A percentile compares a stretch with the other conserved stretches of the same genome.
Conservation (phyloP, 37 sponge, comb jelly and placozoan genomes). For the Tethya wilhelma region DNA sequence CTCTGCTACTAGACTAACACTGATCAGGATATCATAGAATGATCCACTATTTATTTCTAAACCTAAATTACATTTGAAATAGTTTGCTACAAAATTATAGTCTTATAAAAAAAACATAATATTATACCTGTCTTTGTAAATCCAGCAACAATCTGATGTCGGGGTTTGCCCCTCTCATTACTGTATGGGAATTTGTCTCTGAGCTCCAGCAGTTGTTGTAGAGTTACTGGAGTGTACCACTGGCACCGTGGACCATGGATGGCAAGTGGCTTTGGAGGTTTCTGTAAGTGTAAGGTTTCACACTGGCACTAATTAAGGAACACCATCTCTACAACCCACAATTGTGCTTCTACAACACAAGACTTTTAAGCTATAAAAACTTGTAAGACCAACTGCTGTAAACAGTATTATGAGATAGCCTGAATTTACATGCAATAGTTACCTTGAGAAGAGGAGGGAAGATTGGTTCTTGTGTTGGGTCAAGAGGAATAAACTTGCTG, state of each 20-base stretch:
- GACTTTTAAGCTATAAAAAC: no score
- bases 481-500: slow-evolving; percentile 68
- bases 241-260: slow-evolving; percentile 54
- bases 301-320: no score
- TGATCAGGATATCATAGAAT: slow-evolving; percentile 70
- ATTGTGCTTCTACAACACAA: background rate
- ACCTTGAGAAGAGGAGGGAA: slow-evolving; percentile 87
- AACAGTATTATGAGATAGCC: no score
- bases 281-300: no score
- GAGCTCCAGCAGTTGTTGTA: slow-evolving; percentile 67
- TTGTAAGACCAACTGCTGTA: no score
- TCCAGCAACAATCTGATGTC: slow-evolving; percentile 66
- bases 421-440: no score
- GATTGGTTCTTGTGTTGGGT: slow-evolving; percentile 84
- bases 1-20: slow-evolving; percentile 68
- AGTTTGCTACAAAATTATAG: no score
- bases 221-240: slow-evolving; percentile 76
- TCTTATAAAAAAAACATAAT: no score
- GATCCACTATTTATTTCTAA: slow-evolving; percentile 11
- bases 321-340: no score
- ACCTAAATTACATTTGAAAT: background rate
- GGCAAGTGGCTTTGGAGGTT: slow-evolving; percentile 31
- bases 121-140: slow-evolving; percentile 77
- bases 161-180: slow-evolving; percentile 16
- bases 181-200: slow-evolving; percentile 63